These are phyloP conservation scores for rat (Rattus norvegicus) DNA, from an alignment of 2,113 vertebrate genomes.

Conservation along the genomic window DNA sequence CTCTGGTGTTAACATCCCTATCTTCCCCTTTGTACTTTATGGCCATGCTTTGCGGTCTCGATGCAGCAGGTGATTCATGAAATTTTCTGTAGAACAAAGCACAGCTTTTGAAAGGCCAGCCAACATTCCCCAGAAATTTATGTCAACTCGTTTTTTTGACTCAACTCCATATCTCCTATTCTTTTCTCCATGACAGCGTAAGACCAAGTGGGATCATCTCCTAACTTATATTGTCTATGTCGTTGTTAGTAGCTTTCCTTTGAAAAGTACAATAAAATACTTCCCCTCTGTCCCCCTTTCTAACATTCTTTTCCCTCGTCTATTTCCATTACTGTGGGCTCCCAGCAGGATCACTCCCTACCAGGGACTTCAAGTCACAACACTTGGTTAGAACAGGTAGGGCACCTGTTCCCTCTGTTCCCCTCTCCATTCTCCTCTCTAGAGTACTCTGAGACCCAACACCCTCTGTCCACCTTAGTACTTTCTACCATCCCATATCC, in stretches of 20 bases:
- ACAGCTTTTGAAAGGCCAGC: neutral
- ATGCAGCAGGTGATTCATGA: neutral
- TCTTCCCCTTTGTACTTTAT: neutral
- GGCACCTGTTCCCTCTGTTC: no score
- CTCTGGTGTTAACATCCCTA: neutral
- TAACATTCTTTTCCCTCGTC: neutral
- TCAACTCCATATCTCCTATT: neutral
- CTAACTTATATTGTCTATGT: neutral
- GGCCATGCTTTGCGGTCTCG: neutral
- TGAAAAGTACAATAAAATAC: neutral
- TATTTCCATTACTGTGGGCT: neutral
- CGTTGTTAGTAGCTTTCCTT: neutral
- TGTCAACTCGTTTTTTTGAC: neutral
- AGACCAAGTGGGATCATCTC: neutral
- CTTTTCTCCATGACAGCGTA: neutral
- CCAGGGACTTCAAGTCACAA: neutral
- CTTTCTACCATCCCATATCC: neutral
- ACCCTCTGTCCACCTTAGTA: neutral
- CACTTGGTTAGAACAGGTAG: neutral
- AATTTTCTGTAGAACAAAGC: constrained; percentile 3
- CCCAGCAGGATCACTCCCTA: neutral
- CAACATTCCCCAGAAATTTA: neutral
- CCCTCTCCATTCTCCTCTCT: neutral
- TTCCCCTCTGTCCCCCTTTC: no score
- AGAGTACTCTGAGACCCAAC: neutral